Percentiles rank a stretch among this genome's conserved stretches.
Evolutionary conservation across 2,113 vertebrate genomes (phyloP).

Genomic region (Scophthalmus maximus): DNA sequence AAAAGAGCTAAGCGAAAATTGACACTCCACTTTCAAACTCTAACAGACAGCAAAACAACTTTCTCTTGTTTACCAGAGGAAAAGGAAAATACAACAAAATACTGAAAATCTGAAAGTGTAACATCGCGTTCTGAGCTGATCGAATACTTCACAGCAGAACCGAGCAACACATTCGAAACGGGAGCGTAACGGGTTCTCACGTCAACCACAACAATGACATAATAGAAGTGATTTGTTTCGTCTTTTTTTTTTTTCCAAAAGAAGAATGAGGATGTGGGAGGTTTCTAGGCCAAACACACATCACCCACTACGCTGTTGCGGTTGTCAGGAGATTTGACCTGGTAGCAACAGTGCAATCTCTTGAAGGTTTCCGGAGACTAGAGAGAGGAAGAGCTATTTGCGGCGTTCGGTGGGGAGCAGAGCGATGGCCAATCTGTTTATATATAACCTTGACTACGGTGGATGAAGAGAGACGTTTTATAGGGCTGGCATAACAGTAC

Average conservation of each 20-base stretch:
- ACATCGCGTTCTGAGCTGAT: slow-evolving; percentile 57
- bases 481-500: slow-evolving; percentile 19
- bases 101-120: slow-evolving; percentile 32
- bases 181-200: slow-evolving; percentile 39
- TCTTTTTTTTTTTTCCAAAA: slow-evolving; percentile 54
- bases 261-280: slow-evolving; percentile 31
- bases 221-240: slow-evolving; percentile 51
- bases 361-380: slow-evolving; percentile 44
- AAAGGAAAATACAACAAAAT: too few relatives aligned
- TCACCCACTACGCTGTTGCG: slow-evolving; percentile 19
- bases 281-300: slow-evolving; percentile 54
- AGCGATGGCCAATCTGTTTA: slow-evolving; percentile 51
- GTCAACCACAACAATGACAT: slow-evolving; percentile 46
- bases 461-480: slow-evolving; percentile 16
- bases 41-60: slow-evolving; percentile 60
- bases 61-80: slow-evolving; percentile 57
- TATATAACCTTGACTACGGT: slow-evolving; percentile 40
- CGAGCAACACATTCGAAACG: slow-evolving; percentile 38
- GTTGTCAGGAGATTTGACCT: slow-evolving; percentile 58
- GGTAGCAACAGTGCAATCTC: slow-evolving; percentile 44
- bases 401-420: slow-evolving; percentile 41
- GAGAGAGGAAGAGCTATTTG: slow-evolving; percentile 44
- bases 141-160: slow-evolving; percentile 49
- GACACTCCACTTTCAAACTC: slow-evolving; percentile 49
- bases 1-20: slow-evolving; percentile 43